phyloP scores from a whole-genome alignment of 2,113 vertebrate species.

The Verasper variegatus region DNA sequence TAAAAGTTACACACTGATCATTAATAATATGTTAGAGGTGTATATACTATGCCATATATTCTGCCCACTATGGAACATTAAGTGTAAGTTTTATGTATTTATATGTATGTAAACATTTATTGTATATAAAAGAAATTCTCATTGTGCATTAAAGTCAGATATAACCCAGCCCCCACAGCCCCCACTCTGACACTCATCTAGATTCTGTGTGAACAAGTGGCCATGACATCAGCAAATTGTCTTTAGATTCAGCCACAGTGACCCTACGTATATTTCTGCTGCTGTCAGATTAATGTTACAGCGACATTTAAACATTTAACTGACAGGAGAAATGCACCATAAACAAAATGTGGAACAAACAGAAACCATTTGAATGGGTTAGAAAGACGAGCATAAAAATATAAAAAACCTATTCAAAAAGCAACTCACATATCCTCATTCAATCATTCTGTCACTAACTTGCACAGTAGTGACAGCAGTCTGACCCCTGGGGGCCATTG shows the following conservation, averaged over 20 bases:
- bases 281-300: slow-evolving; percentile 7
- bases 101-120: too few relatives aligned
- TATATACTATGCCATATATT: too few relatives aligned
- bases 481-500: not conserved
- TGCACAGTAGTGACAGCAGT: not conserved
- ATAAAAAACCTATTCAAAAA: not conserved
- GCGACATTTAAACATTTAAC: not conserved
- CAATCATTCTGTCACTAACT: not conserved
- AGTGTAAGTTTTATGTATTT: too few relatives aligned
- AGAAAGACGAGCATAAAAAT: too few relatives aligned
- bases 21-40: too few relatives aligned
- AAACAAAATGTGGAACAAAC: not conserved
- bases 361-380: not conserved
- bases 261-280: slow-evolving; percentile 3
- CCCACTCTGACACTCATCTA: too few relatives aligned
- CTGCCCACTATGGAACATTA: too few relatives aligned
- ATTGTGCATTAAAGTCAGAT: not conserved
- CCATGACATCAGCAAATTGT: slow-evolving; percentile 11
- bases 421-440: not conserved
- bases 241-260: slow-evolving; percentile 17
- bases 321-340: not conserved
- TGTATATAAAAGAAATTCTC: too few relatives aligned
- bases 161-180: too few relatives aligned
- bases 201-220: too few relatives aligned
- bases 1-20: too few relatives aligned